A percentile compares a stretch with the other conserved stretches of the same genome.
phyloP scores from a whole-genome alignment of 2,888 invertebrate species.

The Atethmia centrago region DNA sequence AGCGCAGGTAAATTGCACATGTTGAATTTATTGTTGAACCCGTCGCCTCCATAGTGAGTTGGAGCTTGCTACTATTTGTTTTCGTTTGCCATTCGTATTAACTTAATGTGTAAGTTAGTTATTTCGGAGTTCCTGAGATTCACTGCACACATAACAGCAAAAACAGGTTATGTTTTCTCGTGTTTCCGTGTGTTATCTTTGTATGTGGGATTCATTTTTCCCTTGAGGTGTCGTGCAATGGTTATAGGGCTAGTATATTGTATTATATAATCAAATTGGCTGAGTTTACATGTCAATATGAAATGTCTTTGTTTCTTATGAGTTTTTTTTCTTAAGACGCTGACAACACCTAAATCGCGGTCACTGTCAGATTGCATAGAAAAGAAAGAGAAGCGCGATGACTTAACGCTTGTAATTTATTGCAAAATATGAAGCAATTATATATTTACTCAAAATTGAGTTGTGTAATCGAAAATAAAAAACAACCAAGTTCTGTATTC shows the following conservation, averaged over 20 bases:
- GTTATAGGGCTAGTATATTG: not conserved
- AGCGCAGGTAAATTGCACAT: constrained; percentile 71
- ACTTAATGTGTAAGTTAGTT: constrained; percentile 29
- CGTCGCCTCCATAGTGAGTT: constrained; percentile 60
- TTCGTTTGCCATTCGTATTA: constrained; percentile 25
- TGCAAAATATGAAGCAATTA: no score
- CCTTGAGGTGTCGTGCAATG: no score
- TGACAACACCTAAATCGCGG: no score
- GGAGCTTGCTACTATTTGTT: constrained; percentile 37
- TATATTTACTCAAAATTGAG: no score
- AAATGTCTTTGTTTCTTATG: not conserved
- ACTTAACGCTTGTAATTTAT: no score
- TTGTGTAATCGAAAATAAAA: no score
- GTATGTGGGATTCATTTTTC: not conserved
- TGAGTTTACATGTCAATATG: no score
- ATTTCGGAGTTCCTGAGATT: not conserved
- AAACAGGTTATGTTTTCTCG: not conserved
- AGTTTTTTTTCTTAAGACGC: no score
- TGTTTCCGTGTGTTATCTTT: not conserved
- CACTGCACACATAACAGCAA: not conserved
- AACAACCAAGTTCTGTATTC: no score
- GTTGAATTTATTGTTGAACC: constrained; percentile 69
- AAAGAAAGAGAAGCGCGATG: no score
- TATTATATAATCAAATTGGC: no score
- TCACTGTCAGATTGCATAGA: no score